Conservation (phyloP, 2,797 vertebrate species). For the Microtus californicus region DNA sequence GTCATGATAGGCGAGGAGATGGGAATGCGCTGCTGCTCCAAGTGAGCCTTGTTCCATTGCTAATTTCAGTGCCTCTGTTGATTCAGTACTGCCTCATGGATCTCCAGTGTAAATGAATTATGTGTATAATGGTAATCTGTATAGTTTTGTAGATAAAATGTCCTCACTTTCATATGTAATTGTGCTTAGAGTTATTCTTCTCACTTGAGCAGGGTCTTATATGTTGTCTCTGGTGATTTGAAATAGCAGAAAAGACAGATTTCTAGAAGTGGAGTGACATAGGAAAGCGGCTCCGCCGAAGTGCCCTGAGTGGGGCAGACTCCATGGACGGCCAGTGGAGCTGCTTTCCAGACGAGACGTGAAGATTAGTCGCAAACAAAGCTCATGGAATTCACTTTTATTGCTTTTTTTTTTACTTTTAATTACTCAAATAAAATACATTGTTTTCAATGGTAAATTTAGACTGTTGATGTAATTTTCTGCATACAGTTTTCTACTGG, state of each 20-base stretch:
- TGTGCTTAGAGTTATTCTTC: constrained; percentile 66
- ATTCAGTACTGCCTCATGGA: constrained; percentile 62
- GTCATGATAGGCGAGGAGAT: constrained; percentile 39
- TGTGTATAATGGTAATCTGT: constrained; percentile 71
- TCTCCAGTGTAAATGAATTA: constrained; percentile 31
- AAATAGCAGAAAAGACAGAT: constrained; percentile 65
- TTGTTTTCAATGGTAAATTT: constrained; percentile 76
- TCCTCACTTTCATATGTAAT: constrained; percentile 66
- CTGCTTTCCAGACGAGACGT: constrained; percentile 64
- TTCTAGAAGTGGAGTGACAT: constrained; percentile 50
- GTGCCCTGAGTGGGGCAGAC: constrained; percentile 43
- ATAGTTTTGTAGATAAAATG: constrained; percentile 64
- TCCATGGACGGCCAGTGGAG: constrained; percentile 56
- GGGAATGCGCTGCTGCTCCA: constrained; percentile 62
- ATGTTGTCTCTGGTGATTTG: constrained; percentile 39
- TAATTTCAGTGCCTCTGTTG: constrained; percentile 49
- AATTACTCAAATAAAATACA: constrained; percentile 79
- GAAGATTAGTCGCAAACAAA: constrained; percentile 67
- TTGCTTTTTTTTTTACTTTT: constrained; percentile 75
- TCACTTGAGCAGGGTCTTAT: constrained; percentile 56
- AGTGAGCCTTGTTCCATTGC: constrained; percentile 55
- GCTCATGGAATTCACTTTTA: constrained; percentile 71
- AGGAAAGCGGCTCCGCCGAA: constrained; percentile 43
- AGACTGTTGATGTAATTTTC: constrained; percentile 77
- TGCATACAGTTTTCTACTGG: constrained; percentile 1